Evolutionary conservation across 2,888 invertebrate genomes (phyloP).

Genomic region (Rotaria macrura): DNA sequence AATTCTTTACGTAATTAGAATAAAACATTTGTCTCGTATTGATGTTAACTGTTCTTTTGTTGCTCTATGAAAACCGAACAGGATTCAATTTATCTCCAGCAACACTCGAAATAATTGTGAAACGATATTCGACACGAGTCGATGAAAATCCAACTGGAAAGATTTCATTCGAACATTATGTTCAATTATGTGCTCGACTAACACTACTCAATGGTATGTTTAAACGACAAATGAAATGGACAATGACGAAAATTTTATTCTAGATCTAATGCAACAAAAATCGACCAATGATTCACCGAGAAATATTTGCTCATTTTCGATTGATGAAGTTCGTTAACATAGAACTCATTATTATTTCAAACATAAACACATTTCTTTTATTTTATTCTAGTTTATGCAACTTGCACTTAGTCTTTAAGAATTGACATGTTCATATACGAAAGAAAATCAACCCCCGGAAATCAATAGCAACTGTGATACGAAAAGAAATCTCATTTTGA

Average conservation of each 20-base stretch:
- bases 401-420: neutral
- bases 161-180: conserved; percentile 1
- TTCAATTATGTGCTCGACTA: conserved; percentile 9
- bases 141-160: neutral
- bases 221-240: too few species aligned
- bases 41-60: too few species aligned
- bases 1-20: neutral
- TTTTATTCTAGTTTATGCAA: conserved; percentile 6
- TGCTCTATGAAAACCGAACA: neutral
- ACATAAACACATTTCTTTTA: neutral
- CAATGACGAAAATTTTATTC: neutral
- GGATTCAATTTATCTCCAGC: conserved; percentile 2
- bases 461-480: neutral
- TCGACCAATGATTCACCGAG: neutral
- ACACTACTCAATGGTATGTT: conserved; percentile 4
- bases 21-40: too few species aligned
- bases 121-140: neutral
- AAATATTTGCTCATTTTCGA: conserved; percentile 6
- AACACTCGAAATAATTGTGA: neutral
- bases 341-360: neutral
- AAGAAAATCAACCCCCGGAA: neutral
- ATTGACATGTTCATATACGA: neutral
- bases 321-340: neutral
- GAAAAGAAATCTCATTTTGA: neutral
- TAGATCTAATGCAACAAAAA: conserved; percentile 18